These are phyloP conservation scores for Linhomoeus sp. DNA, from an alignment of 2,888 invertebrate species.

Conservation along the genomic window DNA sequence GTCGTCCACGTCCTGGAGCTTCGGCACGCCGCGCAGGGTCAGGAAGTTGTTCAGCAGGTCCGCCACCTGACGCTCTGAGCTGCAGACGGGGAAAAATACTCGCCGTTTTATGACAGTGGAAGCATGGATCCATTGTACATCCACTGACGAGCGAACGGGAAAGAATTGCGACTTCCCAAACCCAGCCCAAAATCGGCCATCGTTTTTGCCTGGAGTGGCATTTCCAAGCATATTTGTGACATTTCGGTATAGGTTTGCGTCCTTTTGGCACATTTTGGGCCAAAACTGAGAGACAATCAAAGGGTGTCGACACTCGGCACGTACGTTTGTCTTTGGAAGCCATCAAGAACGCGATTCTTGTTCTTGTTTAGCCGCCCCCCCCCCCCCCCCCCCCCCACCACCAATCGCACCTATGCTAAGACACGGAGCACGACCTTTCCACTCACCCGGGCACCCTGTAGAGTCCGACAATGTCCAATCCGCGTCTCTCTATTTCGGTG, in stretches of 20 bases:
- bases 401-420: no score
- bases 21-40: conserved; percentile 61
- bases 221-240: background rate
- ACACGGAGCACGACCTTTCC: no score
- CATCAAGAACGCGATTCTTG: no score
- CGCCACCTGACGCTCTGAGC: conserved; percentile 55
- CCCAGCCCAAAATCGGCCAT: no score
- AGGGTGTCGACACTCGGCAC: no score
- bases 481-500: conserved; percentile 74
- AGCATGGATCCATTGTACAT: conserved; percentile 76
- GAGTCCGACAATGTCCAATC: conserved; percentile 64
- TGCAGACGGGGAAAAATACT: conserved; percentile 7
- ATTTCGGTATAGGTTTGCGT: no score
- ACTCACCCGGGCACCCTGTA: conserved; percentile 63
- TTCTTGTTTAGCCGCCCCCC: no score
- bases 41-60: conserved; percentile 52
- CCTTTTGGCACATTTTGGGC: no score
- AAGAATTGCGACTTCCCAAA: no score
- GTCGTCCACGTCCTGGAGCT: conserved; percentile 60
- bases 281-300: no score
- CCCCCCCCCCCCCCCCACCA: no score
- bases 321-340: no score
- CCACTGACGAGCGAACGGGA: conserved; percentile 74
- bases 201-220: conserved; percentile 30
- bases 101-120: conserved; percentile 65